phyloP scores from a whole-genome alignment of 92 coral and sea anemone genomes.

The Montipora capitata region DNA sequence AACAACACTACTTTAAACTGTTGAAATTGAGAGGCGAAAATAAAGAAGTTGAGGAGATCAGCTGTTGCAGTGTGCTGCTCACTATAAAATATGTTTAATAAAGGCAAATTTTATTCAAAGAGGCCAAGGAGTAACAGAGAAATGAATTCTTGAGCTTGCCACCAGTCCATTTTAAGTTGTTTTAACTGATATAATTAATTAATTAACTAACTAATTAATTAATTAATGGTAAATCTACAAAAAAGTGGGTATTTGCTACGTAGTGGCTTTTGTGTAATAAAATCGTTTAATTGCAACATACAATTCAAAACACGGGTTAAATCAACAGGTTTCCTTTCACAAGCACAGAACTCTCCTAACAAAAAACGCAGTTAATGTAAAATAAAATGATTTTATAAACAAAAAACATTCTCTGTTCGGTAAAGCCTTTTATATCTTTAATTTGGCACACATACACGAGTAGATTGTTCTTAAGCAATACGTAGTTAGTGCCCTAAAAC shows the following conservation, averaged over 20 bases:
- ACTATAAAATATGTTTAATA: not conserved
- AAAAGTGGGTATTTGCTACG: too few relatives aligned
- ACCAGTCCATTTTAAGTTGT: not conserved
- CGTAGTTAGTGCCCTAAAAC: conserved; percentile 18
- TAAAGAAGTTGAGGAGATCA: not conserved
- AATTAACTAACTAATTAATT: too few relatives aligned
- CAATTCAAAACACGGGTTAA: not conserved
- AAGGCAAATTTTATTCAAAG: not conserved
- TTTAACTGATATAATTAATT: not conserved
- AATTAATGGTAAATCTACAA: too few relatives aligned
- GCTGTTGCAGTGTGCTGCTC: conserved; percentile 2
- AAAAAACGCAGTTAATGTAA: not conserved
- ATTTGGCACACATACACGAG: conserved; percentile 7
- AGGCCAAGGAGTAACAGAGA: conserved; percentile 5
- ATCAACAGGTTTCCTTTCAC: not conserved
- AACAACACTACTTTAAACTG: not conserved
- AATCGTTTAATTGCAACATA: not conserved
- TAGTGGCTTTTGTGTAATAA: too few relatives aligned
- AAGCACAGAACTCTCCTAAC: not conserved
- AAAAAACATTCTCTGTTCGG: not conserved
- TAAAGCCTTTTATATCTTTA: not conserved
- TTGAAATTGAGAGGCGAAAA: too few relatives aligned
- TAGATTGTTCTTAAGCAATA: conserved; percentile 6
- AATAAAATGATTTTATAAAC: not conserved
- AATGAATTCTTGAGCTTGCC: not conserved